These are phyloP conservation scores for Rhingia rostrata DNA, from an alignment of 2,888 invertebrate genomes.

Conservation along the genomic window DNA sequence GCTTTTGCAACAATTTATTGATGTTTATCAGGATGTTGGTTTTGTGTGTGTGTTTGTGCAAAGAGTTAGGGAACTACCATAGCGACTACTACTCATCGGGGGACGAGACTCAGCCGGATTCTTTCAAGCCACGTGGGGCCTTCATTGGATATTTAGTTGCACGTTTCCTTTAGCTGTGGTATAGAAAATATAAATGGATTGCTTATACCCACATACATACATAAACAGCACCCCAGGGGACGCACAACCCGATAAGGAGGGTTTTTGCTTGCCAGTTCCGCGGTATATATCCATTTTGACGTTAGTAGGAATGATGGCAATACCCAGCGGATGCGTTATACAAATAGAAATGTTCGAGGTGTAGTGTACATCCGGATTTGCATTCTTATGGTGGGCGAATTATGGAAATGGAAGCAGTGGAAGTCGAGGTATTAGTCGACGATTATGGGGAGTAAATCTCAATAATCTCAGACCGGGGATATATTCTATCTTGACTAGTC, in stretches of 20 bases:
- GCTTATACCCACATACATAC: background rate
- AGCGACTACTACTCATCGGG: background rate
- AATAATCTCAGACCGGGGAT: too few relatives aligned
- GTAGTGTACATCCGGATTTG: constrained; percentile 4
- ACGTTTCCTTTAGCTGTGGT: background rate
- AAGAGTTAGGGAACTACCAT: background rate
- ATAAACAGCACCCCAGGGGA: background rate
- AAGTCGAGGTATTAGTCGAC: background rate
- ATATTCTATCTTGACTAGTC: too few relatives aligned
- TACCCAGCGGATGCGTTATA: constrained; percentile 38
- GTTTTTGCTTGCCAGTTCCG: background rate
- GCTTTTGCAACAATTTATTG: background rate
- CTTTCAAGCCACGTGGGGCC: constrained; percentile 5
- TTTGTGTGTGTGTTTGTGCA: background rate
- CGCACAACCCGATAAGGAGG: background rate
- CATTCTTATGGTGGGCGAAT: background rate
- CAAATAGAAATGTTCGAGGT: constrained; percentile 26
- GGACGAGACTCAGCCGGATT: background rate
- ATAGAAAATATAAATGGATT: constrained; percentile 18
- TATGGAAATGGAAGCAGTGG: constrained; percentile 16
- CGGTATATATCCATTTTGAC: constrained; percentile 18
- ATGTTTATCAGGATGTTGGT: constrained; percentile 20
- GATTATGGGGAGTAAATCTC: too few relatives aligned
- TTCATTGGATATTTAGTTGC: constrained; percentile 30
- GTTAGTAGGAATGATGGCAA: constrained; percentile 14